Percentiles rank a stretch among this genome's conserved stretches.
Conservation (phyloP, 2,888 invertebrate species). For the Caenorhabditis wallacei region DNA sequence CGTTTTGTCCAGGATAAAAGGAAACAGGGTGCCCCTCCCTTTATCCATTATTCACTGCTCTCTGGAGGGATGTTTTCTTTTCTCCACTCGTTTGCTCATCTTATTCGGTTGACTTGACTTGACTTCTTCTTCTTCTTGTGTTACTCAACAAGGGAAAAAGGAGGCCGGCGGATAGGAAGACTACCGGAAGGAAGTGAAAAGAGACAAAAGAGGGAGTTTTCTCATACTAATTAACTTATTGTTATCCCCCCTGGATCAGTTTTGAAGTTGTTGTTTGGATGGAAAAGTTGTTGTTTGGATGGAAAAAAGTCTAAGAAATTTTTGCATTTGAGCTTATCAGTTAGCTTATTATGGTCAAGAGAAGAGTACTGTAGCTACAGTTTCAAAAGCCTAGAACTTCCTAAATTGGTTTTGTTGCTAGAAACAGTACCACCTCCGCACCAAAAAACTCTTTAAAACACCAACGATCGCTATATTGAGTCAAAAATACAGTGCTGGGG, state of each 20-base stretch:
- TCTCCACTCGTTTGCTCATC: slow-evolving; percentile 26
- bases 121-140: not conserved
- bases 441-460: not conserved
- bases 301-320: too few relatives aligned
- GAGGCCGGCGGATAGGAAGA: not conserved
- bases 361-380: too few relatives aligned
- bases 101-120: slow-evolving; percentile 50
- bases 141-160: slow-evolving; percentile 7
- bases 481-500: not conserved
- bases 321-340: too few relatives aligned
- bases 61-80: slow-evolving; percentile 31
- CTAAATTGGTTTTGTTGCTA: not conserved
- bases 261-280: not conserved
- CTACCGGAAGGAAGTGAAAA: slow-evolving; percentile 33
- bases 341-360: too few relatives aligned
- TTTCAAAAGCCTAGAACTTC: too few relatives aligned
- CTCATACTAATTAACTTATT: slow-evolving; percentile 43
- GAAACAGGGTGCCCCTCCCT: not conserved
- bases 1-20: slow-evolving; percentile 5
- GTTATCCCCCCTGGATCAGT: slow-evolving; percentile 12
- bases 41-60: slow-evolving; percentile 54
- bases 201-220: slow-evolving; percentile 5
- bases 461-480: too few relatives aligned
- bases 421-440: not conserved
- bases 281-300: not conserved